These are phyloP conservation scores for Myotis pilosus DNA, from an alignment of 2,797 vertebrate species.

Conservation along the genomic window DNA sequence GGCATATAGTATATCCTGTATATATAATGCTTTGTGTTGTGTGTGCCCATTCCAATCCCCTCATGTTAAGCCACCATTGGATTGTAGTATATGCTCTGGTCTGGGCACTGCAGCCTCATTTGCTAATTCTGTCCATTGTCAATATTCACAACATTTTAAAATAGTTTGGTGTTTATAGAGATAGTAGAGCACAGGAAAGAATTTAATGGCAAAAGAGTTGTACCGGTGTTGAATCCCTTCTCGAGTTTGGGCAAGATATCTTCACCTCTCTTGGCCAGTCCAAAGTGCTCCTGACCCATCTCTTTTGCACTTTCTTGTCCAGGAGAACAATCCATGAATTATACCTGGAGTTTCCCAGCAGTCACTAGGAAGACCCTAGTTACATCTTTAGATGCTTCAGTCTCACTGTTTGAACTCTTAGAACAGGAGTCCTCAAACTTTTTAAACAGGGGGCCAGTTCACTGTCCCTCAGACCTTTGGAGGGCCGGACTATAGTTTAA, in stretches of 20 bases:
- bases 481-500: too few relatives aligned
- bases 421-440: too few relatives aligned
- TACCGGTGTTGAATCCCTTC: background rate
- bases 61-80: background rate
- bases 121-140: background rate
- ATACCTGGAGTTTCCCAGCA: background rate
- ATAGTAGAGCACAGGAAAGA: background rate
- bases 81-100: background rate
- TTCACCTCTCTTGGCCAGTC: background rate
- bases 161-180: background rate
- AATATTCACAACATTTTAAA: background rate
- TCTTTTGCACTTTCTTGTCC: background rate
- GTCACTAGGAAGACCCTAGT: background rate
- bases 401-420: background rate
- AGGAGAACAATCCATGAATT: background rate
- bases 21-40: background rate
- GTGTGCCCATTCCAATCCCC: background rate
- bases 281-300: background rate
- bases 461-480: too few relatives aligned
- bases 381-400: background rate
- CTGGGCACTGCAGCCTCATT: background rate
- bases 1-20: accelerated
- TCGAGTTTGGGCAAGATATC: background rate
- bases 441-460: too few relatives aligned
- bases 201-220: background rate